Percentiles rank a stretch among this genome's conserved stretches.
Evolutionary conservation across 2,888 invertebrate species (phyloP).

Genomic region (Amiota minor): DNA sequence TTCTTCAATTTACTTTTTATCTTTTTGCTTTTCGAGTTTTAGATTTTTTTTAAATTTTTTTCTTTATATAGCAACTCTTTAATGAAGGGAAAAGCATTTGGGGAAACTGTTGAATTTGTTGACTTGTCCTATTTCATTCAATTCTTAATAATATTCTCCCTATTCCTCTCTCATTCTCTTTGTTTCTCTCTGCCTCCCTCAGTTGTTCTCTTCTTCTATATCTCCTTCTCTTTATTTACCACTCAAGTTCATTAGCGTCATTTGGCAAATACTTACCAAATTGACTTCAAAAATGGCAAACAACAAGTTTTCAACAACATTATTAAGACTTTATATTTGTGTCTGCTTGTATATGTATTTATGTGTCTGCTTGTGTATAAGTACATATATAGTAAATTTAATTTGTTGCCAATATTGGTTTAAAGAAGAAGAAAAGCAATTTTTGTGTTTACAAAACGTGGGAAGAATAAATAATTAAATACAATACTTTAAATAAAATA

Average conservation of each 20-base stretch:
- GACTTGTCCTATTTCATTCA: not conserved
- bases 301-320: constrained; percentile 19
- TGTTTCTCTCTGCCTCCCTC: not conserved
- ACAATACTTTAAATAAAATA: too few species aligned
- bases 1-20: not conserved
- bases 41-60: not conserved
- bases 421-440: too few species aligned
- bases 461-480: too few species aligned
- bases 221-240: not conserved
- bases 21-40: not conserved
- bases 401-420: constrained; percentile 25
- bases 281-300: not conserved
- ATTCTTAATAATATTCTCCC: not conserved
- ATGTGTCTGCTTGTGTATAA: not conserved
- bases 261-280: constrained; percentile 56
- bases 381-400: constrained; percentile 12
- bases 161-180: not conserved
- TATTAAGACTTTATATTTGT: not conserved
- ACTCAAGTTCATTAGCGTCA: constrained; percentile 65
- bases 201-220: not conserved
- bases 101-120: constrained; percentile 20
- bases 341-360: not conserved
- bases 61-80: constrained; percentile 3
- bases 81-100: constrained; percentile 26
- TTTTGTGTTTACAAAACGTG: too few species aligned